Conservation (phyloP, 2,797 vertebrate genomes). For the Karalla daura region DNA sequence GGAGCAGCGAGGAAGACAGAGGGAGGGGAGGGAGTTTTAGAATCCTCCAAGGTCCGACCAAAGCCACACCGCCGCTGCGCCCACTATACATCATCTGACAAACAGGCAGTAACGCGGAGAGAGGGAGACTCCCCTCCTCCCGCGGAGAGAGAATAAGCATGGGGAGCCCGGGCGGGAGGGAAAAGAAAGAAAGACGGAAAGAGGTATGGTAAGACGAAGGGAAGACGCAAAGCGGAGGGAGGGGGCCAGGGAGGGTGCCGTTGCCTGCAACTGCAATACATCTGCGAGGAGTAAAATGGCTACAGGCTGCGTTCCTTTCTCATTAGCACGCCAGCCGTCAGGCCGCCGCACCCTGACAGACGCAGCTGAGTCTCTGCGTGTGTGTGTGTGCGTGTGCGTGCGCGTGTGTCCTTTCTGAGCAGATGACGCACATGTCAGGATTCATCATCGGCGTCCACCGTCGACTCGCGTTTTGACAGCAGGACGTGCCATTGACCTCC, state of each 20-base stretch:
- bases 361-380: constrained; percentile 33
- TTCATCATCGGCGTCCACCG: constrained; percentile 51
- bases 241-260: constrained; percentile 39
- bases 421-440: constrained; percentile 64
- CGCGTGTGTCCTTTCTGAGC: not conserved
- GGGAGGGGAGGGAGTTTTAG: constrained; percentile 31
- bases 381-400: constrained; percentile 4
- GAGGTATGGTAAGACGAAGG: constrained; percentile 6
- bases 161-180: constrained; percentile 22
- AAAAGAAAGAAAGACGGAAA: not conserved
- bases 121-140: too few relatives aligned
- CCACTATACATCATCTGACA: constrained; percentile 73
- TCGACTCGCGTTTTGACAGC: constrained; percentile 65
- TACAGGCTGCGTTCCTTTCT: constrained; percentile 62
- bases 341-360: constrained; percentile 33
- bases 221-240: constrained; percentile 22
- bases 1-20: constrained; percentile 9
- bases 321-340: constrained; percentile 39
- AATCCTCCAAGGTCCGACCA: constrained; percentile 73
- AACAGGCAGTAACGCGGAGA: constrained; percentile 58
- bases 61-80: constrained; percentile 52
- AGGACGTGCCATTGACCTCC: constrained; percentile 70
- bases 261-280: constrained; percentile 48
- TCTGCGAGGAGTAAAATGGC: constrained; percentile 61
- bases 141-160: constrained; percentile 11